Base-by-base conservation (phyloP, 2,797 vertebrate genomes). In the Chaetodon trifasciatus region DNA sequence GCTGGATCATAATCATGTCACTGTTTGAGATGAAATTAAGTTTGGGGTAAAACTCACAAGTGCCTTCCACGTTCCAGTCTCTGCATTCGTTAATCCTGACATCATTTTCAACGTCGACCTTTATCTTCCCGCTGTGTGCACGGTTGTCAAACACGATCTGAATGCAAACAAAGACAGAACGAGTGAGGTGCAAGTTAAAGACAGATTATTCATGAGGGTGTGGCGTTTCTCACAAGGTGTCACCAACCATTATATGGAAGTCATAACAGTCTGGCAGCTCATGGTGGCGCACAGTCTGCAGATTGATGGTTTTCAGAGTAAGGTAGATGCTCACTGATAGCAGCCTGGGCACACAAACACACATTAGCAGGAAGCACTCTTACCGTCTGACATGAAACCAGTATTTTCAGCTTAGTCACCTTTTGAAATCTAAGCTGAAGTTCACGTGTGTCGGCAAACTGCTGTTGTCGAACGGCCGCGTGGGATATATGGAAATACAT, bases 221-320 rank as follows among this genome's bases (percentile, higher is more conserved):
- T 52, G 64, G 4, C 4, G 6, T 11, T 60, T 52, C 62, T 23
- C 21, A 37, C 23, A 62, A 11, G 4, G 5, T 19, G 37, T 70
- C 84, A 93, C 96, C 78, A 86, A 98, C 98, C 78, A 78, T 94
- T 61, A 98, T 93, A 35, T 94, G 96, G 84, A 99, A 99, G 89
- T 96, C 93, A 0, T 99, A 99, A 81, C 98, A 99, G 89, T 99
- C 98, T 1, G 98, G 98, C 5, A 99, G 95, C 83, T 99, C 97
- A 0, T 98, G 96, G 69, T 98, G 96, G 47, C 96, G 96, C 75
- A 99, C 95, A 0, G 97, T 98, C 95, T 99, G 98, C 80, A 99
- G 96, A 78, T 99, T 99, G 90, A 99, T 98, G 47, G 97, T 97
- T 91, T 99, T 99, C 85, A 99, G 90, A 44, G 94, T 97, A 63